Base-by-base conservation (phyloP, 2,888 invertebrate species). In the Pristionchus japonicus region DNA sequence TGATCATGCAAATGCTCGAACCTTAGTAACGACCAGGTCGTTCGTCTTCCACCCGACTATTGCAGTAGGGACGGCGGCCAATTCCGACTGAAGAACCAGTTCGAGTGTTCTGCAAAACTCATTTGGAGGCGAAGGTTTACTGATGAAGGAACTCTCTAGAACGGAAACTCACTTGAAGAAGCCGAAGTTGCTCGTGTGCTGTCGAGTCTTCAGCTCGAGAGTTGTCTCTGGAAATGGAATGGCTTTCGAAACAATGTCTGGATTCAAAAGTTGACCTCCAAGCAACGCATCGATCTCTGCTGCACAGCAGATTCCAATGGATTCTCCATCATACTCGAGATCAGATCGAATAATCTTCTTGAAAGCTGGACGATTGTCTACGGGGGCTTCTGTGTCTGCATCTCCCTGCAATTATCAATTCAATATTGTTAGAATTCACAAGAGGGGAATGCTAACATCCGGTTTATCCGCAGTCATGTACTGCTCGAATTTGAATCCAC, bases 391-490 rank as follows among this genome's bases (percentile, higher is more conserved):
- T 3, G 67, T 67, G 17, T 67, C 67, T 15, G 67, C 3, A 9
- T 34, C 17, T 34, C 34, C 67, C 67, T 67, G 67, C 11, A 23
- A 13, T 11, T 2, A 67, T 4, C 2, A 64, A 64, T 31, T 17
- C 1, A 67, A 20, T 15, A 34, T 9, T 34, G 67, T 34, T 15
- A 34, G 15, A 67, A 1, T 7, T 13, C n/a, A 61, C n/a, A 61
- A 61, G 27, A n/a, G 17, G n/a, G n/a, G 17, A n/a, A 17, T 13
- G 34, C 31, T 67, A 2, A 67, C 67, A 31, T 31, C 34, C 11
- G 67, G 67, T 67, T 67, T 67, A 23, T 67, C 67, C 13, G 67
- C 67, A 67, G 67, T 67, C 67, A 67, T 67, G 67, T 67, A 67
- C 67, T 67, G 67, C 31, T 67, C 67, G 34, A 67, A 67, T 6